Percentiles rank a stretch among this genome's conserved stretches.
Conservation (phyloP, 2,797 vertebrate genomes). For the Vireo griseus region DNA sequence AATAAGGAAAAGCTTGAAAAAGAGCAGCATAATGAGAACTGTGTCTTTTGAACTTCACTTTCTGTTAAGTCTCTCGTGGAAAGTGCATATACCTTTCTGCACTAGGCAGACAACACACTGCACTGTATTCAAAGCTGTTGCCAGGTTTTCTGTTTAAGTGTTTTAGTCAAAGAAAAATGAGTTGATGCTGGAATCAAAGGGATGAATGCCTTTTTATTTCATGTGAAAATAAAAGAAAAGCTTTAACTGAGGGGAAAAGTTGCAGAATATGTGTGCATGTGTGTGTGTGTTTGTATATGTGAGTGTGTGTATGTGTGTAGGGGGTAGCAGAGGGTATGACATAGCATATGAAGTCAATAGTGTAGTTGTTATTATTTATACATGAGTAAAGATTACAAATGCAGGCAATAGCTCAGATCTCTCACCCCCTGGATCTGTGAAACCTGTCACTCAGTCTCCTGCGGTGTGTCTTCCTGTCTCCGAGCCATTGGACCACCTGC, state of each 20-base stretch:
- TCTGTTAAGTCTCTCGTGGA: slow-evolving; percentile 29
- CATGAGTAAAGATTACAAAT: slow-evolving; percentile 87
- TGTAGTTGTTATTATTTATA: slow-evolving; percentile 86
- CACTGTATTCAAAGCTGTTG: slow-evolving; percentile 52
- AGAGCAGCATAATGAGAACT: slow-evolving; percentile 24
- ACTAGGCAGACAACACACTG: not conserved
- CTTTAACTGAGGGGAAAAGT: slow-evolving; percentile 40
- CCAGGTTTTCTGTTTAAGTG: slow-evolving; percentile 48
- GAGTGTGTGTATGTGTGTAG: not conserved
- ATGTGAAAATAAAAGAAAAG: slow-evolving; percentile 33
- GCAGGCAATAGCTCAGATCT: slow-evolving; percentile 86
- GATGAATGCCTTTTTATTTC: slow-evolving; percentile 43
- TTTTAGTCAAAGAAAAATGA: slow-evolving; percentile 52
- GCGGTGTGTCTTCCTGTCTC: slow-evolving; percentile 86
- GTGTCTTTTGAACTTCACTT: not conserved
- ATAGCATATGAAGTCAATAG: slow-evolving; percentile 83
- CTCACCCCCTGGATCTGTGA: slow-evolving; percentile 86
- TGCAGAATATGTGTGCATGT: slow-evolving; percentile 19
- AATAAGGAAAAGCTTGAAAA: not conserved
- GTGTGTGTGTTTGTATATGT: not conserved
- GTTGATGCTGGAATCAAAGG: not conserved
- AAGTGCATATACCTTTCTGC: slow-evolving; percentile 12
- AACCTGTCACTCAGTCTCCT: slow-evolving; percentile 86
- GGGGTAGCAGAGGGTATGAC: slow-evolving; percentile 76
- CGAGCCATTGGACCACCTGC: slow-evolving; percentile 85